Base-by-base conservation (phyloP, 2,797 vertebrate genomes). In the Sebastes variabilis region DNA sequence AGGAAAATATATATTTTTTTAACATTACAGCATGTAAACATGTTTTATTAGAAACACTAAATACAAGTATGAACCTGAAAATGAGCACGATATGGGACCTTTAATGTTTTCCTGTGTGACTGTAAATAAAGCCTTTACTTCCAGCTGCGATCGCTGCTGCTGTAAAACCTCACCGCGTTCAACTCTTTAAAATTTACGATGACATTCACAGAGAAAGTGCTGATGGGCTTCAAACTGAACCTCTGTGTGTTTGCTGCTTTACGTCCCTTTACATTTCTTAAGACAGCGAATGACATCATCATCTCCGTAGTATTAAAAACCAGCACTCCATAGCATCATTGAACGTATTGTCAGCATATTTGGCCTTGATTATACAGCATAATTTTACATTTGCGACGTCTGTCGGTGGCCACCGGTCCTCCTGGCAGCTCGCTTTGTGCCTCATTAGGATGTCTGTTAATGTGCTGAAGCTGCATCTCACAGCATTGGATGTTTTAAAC, bases 161-260 rank as follows among this genome's bases (percentile, higher is more conserved):
- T 62, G 36, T 83, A 65, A 72, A 82, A 70, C 73, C 72, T 83
- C 80, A n/a, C 36, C 76, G 83, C 59, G 52, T 75, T 72, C 34
- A 82, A 14, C 59, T 49, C 65, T 61, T 89, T 59, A 91, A 88
- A 38, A 89, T 92, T 88, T 90, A 79, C 78, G 55, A 86, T 80
- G 90, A 84, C 87, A 60, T 89, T 82, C 83, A 13, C 90, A 90
- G 8, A 54, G 54, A 36, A 88, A 90, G 90, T 34, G 59, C 30
- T 87, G 85, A 66, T 77, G 30, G 27, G 75, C 46, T 78, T 60
- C 54, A 58, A 13, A 27, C 58, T 61, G 49, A 29, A 6, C 46
- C 42, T 38, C 6, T 67, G 24, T 29, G 58, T 14, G 18, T 72
- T 70, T 22, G 71, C 74, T 88, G 76, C 85, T 81, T 18, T 66